Conservation (phyloP, 1,140 invertebrate species). For the Drosophila busckii region DNA sequence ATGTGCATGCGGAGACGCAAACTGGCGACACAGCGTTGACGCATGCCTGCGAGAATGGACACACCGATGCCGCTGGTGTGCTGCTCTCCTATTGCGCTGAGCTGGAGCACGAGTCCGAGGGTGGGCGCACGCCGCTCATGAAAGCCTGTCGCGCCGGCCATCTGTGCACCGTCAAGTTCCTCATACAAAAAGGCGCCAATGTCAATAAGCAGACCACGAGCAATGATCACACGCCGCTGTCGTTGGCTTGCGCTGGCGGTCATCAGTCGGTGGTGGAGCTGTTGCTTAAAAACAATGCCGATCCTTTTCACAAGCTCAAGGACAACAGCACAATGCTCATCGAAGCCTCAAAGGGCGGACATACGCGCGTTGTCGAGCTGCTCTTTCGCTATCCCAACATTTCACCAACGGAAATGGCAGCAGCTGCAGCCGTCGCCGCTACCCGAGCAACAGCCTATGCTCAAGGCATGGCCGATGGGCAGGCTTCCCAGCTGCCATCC, state of each 20-base stretch:
- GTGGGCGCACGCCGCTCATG: conserved; percentile 97
- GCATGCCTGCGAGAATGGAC: conserved; percentile 97
- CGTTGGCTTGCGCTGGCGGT: conserved; percentile 97
- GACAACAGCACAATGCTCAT: conserved; percentile 99
- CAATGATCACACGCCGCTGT: conserved; percentile 98
- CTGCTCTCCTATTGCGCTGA: conserved; percentile 93
- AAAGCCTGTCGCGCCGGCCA: conserved; percentile 99
- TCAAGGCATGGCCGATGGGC: conserved; percentile 26
- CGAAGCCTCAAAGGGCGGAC: conserved; percentile 98
- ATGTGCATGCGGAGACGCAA: conserved; percentile 95
- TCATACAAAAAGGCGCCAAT: conserved; percentile 95
- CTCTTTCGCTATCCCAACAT: conserved; percentile 95
- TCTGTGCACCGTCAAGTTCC: conserved; percentile 97
- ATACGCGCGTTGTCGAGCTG: conserved; percentile 96
- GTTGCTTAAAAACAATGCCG: conserved; percentile 92
- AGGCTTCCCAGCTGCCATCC: too few species aligned
- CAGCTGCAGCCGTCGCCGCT: conserved; percentile 40
- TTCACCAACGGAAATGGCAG: conserved; percentile 69
- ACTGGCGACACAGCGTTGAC: conserved; percentile 98
- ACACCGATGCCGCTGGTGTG: conserved; percentile 95
- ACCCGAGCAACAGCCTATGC: conserved; percentile 21
- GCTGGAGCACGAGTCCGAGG: conserved; percentile 96
- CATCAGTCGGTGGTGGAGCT: conserved; percentile 95
- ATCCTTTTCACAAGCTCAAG: conserved; percentile 97
- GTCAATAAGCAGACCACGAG: conserved; percentile 97